A percentile compares a stretch with the other conserved stretches of the same genome.
Conservation (phyloP, 2,113 vertebrate genomes). For the Herpailurus yagouaroundi region DNA sequence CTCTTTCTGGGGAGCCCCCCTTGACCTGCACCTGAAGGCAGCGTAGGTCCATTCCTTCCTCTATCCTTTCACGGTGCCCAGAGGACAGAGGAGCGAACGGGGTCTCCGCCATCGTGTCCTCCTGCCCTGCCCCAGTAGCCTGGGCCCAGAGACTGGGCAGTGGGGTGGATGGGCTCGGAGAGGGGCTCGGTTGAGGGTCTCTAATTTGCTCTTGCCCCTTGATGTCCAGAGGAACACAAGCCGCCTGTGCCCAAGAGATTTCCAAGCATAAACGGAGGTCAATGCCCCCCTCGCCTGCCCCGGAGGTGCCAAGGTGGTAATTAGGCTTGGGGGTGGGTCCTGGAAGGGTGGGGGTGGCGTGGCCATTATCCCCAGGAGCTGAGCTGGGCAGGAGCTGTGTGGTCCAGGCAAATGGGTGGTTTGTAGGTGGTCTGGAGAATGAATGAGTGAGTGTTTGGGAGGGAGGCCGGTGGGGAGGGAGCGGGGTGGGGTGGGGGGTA, state of each 20-base stretch:
- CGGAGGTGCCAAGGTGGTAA: conserved; percentile 72
- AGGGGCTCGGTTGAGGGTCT: conserved; percentile 62
- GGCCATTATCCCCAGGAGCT: conserved; percentile 58
- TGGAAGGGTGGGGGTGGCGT: conserved; percentile 26
- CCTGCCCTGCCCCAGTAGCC: neutral
- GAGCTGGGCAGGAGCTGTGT: conserved; percentile 66
- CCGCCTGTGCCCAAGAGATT: conserved; percentile 61
- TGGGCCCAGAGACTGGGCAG: neutral
- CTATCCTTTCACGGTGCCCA: neutral
- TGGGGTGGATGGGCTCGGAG: neutral
- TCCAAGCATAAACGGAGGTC: conserved; percentile 74
- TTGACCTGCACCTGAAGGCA: neutral
- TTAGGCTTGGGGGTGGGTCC: conserved; percentile 75
- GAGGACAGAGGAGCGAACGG: neutral
- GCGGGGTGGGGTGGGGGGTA: neutral
- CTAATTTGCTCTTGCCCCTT: conserved; percentile 75
- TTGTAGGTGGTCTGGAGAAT: conserved; percentile 77
- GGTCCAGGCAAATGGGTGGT: conserved; percentile 69
- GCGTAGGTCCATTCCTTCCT: neutral
- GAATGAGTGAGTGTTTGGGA: conserved; percentile 60
- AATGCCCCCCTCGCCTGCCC: conserved; percentile 45
- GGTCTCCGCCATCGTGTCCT: neutral
- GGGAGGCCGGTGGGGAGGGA: conserved; percentile 1
- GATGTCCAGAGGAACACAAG: conserved; percentile 68
- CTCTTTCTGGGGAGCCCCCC: neutral